Evolutionary conservation across 2,888 invertebrate species (phyloP), one percentile per base, ranked within the genome.

Genomic region (Drosophila ezoana): DNA sequence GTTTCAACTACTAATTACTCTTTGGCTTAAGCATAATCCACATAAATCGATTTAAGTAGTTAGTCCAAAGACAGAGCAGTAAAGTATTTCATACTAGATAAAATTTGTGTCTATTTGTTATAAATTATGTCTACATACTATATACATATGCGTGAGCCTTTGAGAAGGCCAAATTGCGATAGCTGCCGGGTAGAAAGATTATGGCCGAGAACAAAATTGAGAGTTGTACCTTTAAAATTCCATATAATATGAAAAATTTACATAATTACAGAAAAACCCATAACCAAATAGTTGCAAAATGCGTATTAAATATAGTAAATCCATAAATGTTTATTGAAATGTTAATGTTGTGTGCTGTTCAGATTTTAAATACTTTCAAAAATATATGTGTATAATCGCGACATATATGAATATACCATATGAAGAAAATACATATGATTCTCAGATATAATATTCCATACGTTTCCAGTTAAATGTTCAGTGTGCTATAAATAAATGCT

Each of bases 171-270:
- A 79, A 73, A 58, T 49, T 28, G 64, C 79, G 54, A 59, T 56
- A 32, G 28, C 44, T 54, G 38, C 14, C 71, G 43, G 62, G 43
- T 54, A 72, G 44, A 71, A 28, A 57, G 11, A 58, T 35, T 63
- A 52, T 65, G 52, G 57, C 53, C 67, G 63, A 47, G 33, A 66
- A 37, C 60, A 47, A 57, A 74, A 58, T 74, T 76, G 83, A 86
- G 85, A 86, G 86, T 79, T 86, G 88, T 89, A 86, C 85, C 88
- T 89, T 87, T 72, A 38, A 69, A 67, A 64, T 69, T 70, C 68
- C 58, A 63, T 45, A 57, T 59, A 51, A 45, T 56, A 63, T 54
- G 48, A 35, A 20, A 59, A 45, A 64, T 33, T 67, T 80, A 52
- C 33, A 57, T 51, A 71, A 76, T 61, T 47, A 44, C 54, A 47